A percentile compares a stretch with the other conserved stretches of the same genome.
Evolutionary conservation across 92 coral and sea anemone species (phyloP).

Genomic region (Phenganax subtilis): DNA sequence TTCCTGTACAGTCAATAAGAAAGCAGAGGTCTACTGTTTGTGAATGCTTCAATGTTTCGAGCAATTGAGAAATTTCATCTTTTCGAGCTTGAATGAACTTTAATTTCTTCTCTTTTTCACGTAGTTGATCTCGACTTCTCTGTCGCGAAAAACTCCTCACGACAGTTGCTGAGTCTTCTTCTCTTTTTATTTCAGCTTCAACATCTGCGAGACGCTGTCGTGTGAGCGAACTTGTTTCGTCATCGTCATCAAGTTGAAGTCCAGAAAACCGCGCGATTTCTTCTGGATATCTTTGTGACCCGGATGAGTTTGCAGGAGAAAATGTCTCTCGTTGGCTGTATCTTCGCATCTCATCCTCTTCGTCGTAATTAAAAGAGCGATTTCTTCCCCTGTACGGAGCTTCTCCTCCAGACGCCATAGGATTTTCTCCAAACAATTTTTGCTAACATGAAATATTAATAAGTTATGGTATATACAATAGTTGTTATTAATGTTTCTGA

Average conservation of each 20-base stretch:
- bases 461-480: too few relatives aligned
- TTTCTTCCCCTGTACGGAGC: neutral
- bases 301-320: neutral
- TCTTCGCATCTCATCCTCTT: neutral
- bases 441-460: neutral
- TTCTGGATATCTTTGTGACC: conserved; percentile 37
- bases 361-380: neutral
- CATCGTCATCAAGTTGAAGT: conserved; percentile 3
- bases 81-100: conserved; percentile 23
- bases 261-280: conserved; percentile 32
- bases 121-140: neutral
- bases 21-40: conserved; percentile 44
- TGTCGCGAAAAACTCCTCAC: conserved; percentile 8
- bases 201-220: conserved; percentile 33
- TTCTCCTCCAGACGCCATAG: conserved; percentile 24
- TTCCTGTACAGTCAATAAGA: conserved; percentile 41
- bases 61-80: conserved; percentile 16
- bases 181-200: conserved; percentile 28
- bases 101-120: conserved; percentile 27
- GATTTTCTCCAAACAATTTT: neutral
- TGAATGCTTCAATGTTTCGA: conserved; percentile 24
- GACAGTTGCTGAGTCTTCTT: conserved; percentile 33
- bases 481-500: too few relatives aligned
- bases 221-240: conserved; percentile 33
- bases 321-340: conserved; percentile 18